Evolutionary conservation across 2,797 vertebrate species (phyloP), one percentile per base, ranked within the genome.

Genomic region (Poecilia picta): DNA sequence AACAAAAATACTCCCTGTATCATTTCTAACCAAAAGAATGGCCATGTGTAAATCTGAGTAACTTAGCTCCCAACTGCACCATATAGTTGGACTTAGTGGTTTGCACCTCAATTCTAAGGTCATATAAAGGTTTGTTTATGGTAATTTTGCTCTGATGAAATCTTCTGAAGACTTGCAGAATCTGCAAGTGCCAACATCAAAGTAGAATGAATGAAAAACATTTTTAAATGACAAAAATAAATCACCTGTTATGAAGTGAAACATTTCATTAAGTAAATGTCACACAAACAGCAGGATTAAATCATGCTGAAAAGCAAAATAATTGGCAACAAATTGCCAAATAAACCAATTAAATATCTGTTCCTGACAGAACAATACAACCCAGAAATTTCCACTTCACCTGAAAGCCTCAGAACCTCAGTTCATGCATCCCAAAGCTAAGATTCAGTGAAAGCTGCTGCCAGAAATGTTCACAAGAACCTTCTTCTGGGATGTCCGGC

Each of bases 381-480:
- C 8, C n/a, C 45, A 47, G n/a, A 28, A 72, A 47, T 10, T 4
- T 3, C 45, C 28, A 47, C 45, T 31, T 72, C n/a, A 20, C 16
- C 45, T 72, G 28, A 72, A 72, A n/a, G 10, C 8, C 2, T 49
- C 16, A 23, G 46, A 51, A 11, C 16, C 31, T 73, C 23, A 31
- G 28, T 73, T 51, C 46, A 36, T 16, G 36, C 46, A 39, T 43
- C 10, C 8, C 23, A 28, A 20, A 39, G 13, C 46, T 43, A 57
- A 74, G 1, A 20, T 7, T 53, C 51, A 53, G 59, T 73, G 68
- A 77, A 71, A 47, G 55, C 57, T 74, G 47, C 73, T 68, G 75
- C 55, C 81, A 86, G 77, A 28, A 51, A 70, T 71, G 72, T 84
- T 89, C 76, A 78, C 70, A 82, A 79, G 72, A 89, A 83, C 75